Base-by-base conservation (phyloP, 2,888 invertebrate species). In the Drosophila helvetica region DNA sequence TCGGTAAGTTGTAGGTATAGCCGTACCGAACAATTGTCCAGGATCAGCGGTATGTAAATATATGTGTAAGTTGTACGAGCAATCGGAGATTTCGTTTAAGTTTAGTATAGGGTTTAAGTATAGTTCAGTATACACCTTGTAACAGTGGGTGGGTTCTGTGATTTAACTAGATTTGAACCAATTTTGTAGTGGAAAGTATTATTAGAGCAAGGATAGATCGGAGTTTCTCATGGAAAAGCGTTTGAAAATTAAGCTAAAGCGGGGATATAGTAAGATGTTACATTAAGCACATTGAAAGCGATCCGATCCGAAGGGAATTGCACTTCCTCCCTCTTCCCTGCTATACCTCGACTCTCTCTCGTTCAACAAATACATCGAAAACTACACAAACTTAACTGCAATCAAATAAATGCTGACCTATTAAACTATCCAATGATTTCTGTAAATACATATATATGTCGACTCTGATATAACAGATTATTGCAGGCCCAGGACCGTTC, bases 361-460 rank as follows among this genome's bases (percentile, higher is more conserved):
- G n/a, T n/a, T 19, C 22, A 65, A 69, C 46, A 64, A 66, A 65
- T 68, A 61, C 77, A 75, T 50, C 47, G 50, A 54, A 30, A 81
- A 83, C 80, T 83, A 77, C 81, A 80, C 81, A 80, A 84, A 80
- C 80, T 75, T 80, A 80, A 84, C 76, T n/a, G 52, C 57, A 58
- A 60, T 78, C 46, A 72, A 78, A 38, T 38, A 69, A 66, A 69
- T 66, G 52, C 27, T 25, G 38, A 45, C 48, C 12, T 45, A 43
- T 54, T 50, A 50, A 66, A 27, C 54, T 60, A 54, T 58, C n/a
- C 58, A 61, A 50, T 66, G 74, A 61, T 47, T 38, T 62, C 45
- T 47, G 67, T 52, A 65, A 47, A 52, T 50, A 56, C 64, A 55
- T 56, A 52, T 57, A 58, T 6, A 22, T 27, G 4, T 22, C 4